Percentiles rank a stretch among this genome's conserved stretches.
phyloP scores from a whole-genome alignment of 1,140 invertebrate genomes.

The Aphelinus atriplicis region DNA sequence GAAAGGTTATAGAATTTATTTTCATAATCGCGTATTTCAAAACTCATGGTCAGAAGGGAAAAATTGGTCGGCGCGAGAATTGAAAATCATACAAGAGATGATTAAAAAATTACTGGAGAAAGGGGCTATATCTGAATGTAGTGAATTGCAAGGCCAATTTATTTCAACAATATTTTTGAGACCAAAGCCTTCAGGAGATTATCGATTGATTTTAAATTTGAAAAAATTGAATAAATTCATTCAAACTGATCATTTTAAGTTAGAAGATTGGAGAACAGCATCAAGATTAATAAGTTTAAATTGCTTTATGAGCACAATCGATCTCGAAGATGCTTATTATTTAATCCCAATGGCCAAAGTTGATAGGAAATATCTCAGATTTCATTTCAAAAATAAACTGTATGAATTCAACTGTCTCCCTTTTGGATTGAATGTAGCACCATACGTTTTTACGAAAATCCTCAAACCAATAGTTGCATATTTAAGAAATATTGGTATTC shows the following conservation, averaged over 20 bases:
- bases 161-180: too few relatives aligned
- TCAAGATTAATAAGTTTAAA: constrained; percentile 28
- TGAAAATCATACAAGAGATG: too few relatives aligned
- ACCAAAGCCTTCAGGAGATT: too few relatives aligned
- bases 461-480: constrained; percentile 27
- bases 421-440: constrained; percentile 20
- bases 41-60: background rate
- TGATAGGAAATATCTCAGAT: constrained; percentile 31
- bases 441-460: constrained; percentile 38
- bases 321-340: constrained; percentile 37
- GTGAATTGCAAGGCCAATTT: too few relatives aligned
- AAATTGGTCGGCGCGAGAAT: too few relatives aligned
- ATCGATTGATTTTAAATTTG: too few relatives aligned
- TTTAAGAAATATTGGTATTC: constrained; percentile 14
- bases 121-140: too few relatives aligned
- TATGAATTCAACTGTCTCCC: constrained; percentile 37
- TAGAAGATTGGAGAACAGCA: constrained; percentile 37
- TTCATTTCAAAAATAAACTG: constrained; percentile 17
- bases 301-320: constrained; percentile 27
- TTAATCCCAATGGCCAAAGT: constrained; percentile 8
- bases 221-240: constrained; percentile 29
- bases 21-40: background rate
- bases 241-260: constrained; percentile 36
- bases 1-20: constrained; percentile 8
- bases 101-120: too few relatives aligned